Evolutionary conservation across 2,888 invertebrate species (phyloP).

Genomic region (Tetramorium bicarinatum): DNA sequence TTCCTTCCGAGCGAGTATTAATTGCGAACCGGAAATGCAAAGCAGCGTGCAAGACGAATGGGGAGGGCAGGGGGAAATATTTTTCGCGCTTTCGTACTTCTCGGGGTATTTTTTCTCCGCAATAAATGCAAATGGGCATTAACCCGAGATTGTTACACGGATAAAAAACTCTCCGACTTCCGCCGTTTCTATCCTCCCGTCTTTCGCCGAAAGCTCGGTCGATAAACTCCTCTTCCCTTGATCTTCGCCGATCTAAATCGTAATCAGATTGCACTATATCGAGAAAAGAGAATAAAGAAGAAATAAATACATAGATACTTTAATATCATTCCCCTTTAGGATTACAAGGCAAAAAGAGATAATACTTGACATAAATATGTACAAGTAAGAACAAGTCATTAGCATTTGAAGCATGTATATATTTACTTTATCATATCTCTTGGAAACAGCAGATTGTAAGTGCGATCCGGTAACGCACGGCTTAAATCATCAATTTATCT

Average conservation of each 20-base stretch:
- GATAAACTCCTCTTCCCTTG: background rate
- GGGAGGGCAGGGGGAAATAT: background rate
- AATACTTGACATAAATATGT: background rate
- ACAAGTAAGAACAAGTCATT: background rate
- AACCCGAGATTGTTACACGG: background rate
- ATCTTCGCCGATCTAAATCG: background rate
- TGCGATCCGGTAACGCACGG: background rate
- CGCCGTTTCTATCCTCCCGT: background rate
- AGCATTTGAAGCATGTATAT: background rate
- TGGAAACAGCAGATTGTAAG: background rate
- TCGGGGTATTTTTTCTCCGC: background rate
- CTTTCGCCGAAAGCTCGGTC: background rate
- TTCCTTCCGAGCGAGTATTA: background rate
- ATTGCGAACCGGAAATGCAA: constrained; percentile 42
- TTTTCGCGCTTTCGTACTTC: background rate
- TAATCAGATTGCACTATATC: background rate
- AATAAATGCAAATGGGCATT: background rate
- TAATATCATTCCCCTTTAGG: background rate
- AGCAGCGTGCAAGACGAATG: background rate
- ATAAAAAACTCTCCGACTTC: background rate
- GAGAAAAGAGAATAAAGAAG: background rate
- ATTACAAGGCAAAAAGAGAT: background rate
- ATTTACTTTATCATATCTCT: background rate
- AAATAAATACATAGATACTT: background rate
- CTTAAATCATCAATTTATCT: background rate